Conservation (phyloP, 1,140 invertebrate species). For the Listronotus oregonensis region DNA sequence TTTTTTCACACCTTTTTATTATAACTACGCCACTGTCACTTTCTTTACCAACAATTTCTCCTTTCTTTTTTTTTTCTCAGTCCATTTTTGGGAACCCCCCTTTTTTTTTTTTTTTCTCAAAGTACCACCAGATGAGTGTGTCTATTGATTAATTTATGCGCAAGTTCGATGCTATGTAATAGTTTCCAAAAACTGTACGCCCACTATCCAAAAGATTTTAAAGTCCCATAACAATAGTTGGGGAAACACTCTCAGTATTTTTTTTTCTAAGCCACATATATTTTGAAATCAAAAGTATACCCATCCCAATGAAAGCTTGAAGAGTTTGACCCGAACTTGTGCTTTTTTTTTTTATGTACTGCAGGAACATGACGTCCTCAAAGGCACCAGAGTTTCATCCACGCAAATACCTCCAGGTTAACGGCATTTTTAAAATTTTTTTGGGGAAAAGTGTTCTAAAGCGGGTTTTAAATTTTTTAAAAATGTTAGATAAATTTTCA, state of each 20-base stretch:
- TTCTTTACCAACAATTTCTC: constrained; percentile 49
- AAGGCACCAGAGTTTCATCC: constrained; percentile 51
- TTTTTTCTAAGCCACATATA: constrained; percentile 48
- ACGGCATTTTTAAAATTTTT: constrained; percentile 2
- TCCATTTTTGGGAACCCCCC: constrained; percentile 48
- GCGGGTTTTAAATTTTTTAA: neutral
- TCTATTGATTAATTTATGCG: constrained; percentile 53
- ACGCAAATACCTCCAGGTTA: constrained; percentile 31
- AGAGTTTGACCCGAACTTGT: constrained; percentile 50
- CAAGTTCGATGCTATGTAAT: constrained; percentile 41
- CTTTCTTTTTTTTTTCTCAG: constrained; percentile 54
- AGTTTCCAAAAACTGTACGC: constrained; percentile 22
- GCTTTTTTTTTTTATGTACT: constrained; percentile 35
- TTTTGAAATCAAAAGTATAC: constrained; percentile 50
- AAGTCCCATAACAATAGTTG: constrained; percentile 12
- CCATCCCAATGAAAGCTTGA: constrained; percentile 48
- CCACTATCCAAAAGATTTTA: constrained; percentile 30
- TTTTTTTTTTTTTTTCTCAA: constrained; percentile 53
- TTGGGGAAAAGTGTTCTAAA: neutral
- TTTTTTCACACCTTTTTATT: constrained; percentile 56
- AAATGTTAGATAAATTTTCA: neutral
- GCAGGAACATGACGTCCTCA: constrained; percentile 38
- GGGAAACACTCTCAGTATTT: neutral
- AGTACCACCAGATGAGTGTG: constrained; percentile 57
- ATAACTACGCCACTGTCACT: constrained; percentile 54